Evolutionary conservation across 2,797 vertebrate genomes (phyloP), one percentile per base, ranked within the genome.

Genomic region (Valencia hispanica): DNA sequence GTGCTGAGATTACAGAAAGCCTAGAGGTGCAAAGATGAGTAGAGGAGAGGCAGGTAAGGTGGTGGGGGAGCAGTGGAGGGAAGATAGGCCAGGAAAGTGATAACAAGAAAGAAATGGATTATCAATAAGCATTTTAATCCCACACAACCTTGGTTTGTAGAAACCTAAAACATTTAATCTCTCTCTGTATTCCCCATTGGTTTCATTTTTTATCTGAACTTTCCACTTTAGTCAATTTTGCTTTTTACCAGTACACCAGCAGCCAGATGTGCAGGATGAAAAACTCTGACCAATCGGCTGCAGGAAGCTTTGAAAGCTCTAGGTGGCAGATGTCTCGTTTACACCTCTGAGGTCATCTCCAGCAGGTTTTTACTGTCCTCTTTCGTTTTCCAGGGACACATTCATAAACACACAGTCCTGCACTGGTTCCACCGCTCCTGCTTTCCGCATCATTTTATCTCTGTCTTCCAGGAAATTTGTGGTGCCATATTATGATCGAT

Each of bases 401-500:
- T 47, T 70, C 68, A 36, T 50, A 79, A 53, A 75, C 65, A 78
- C 75, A 75, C 79, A 75, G 27, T 36, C 51, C 47, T 25, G 34
- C 47, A 7, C 30, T 50, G 71, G 74, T 86, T 88, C 85, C 83
- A 76, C 66, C 27, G 63, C 78, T 78, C 82, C 85, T 77, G 27
- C 81, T 80, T 73, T 78, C 51, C 39, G 18, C 86, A 84, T 86
- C 79, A 80, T 82, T 74, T 87, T 80, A 82, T 86, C 89, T 89
- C 71, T 39, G 76, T 90, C 80, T 92, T 93, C 90, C 91, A 89
- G 90, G 88, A 93, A 91, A 85, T 85, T 87, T 81, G 76, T 7
- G 79, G 77, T 76, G 90, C 87, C 39, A 51, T 72, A 84, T 87
- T 73, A 90, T 93, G 91, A 94, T 93, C 81, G 91, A 93, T 91